These are phyloP conservation scores for Trochalopteron elliotii DNA, from an alignment of 2,113 vertebrate genomes.

Conservation along the genomic window DNA sequence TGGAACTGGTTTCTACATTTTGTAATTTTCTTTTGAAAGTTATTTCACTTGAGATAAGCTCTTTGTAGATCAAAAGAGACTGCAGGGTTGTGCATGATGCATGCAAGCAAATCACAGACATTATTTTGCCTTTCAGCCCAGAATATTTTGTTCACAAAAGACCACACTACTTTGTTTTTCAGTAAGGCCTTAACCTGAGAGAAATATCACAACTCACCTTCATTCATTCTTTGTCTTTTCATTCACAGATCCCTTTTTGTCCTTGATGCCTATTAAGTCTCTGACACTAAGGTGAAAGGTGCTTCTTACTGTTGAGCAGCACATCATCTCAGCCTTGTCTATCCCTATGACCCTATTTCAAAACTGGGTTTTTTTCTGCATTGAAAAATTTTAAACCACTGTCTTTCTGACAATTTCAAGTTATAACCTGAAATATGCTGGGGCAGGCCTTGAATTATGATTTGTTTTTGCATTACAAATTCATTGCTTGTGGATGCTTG, in stretches of 20 bases:
- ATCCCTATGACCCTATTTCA: not conserved
- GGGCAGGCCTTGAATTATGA: not conserved
- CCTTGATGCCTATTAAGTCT: not conserved
- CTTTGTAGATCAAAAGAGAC: not conserved
- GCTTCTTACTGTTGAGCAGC: not conserved
- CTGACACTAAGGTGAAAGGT: not conserved
- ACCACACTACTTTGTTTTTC: not conserved
- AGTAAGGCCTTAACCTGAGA: not conserved
- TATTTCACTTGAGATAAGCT: not conserved
- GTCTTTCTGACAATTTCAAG: not conserved
- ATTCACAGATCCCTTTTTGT: not conserved
- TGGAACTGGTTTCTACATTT: not conserved
- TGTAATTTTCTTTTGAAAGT: not conserved
- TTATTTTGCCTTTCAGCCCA: not conserved
- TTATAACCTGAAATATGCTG: not conserved
- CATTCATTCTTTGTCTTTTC: not conserved
- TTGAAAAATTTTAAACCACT: not conserved
- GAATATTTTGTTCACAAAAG: not conserved
- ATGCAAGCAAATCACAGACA: not conserved
- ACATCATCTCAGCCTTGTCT: not conserved
- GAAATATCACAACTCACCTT: not conserved
- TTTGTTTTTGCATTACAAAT: conserved; percentile 34
- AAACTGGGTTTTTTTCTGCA: not conserved
- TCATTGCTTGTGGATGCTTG: conserved; percentile 10
- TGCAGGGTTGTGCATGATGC: not conserved